These are phyloP conservation scores for Caenorhabditis uteleia DNA, from an alignment of 2,888 invertebrate genomes.

Conservation along the genomic window DNA sequence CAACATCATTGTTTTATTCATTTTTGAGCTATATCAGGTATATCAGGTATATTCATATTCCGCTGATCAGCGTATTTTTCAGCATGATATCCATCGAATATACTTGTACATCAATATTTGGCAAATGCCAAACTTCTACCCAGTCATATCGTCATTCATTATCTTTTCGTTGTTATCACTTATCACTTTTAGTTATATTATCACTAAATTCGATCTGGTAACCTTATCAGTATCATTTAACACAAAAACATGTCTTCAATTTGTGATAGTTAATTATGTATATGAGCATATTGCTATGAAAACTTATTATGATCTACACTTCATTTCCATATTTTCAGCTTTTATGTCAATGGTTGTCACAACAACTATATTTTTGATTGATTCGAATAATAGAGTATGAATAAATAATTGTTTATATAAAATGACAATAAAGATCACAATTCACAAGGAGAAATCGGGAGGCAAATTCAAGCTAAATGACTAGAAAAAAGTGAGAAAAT, in stretches of 20 bases:
- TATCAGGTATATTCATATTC: background rate
- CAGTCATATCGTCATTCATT: constrained; percentile 16
- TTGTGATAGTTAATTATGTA: constrained; percentile 22
- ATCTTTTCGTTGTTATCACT: constrained; percentile 15
- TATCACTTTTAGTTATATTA: constrained; percentile 17
- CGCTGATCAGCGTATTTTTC: constrained; percentile 3
- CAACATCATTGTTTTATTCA: constrained; percentile 1
- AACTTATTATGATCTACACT: constrained; percentile 9
- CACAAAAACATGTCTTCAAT: constrained; percentile 15
- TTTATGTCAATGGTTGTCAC: background rate
- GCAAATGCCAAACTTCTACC: constrained; percentile 23
- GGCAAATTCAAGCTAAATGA: no score
- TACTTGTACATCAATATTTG: constrained; percentile 21
- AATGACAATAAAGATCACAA: constrained; percentile 19
- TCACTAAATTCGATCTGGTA: constrained; percentile 19
- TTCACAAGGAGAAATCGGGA: constrained; percentile 1
- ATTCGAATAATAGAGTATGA: background rate
- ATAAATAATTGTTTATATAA: constrained; percentile 9
- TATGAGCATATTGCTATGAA: constrained; percentile 21
- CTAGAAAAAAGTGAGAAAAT: constrained; percentile 24
- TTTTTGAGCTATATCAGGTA: constrained; percentile 13
- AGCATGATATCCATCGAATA: constrained; percentile 35
- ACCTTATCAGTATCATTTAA: constrained; percentile 14
- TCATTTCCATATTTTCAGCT: constrained; percentile 6
- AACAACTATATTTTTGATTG: background rate